phyloP scores from a whole-genome alignment of 1,140 invertebrate genomes.

The Laupala kohalensis region DNA sequence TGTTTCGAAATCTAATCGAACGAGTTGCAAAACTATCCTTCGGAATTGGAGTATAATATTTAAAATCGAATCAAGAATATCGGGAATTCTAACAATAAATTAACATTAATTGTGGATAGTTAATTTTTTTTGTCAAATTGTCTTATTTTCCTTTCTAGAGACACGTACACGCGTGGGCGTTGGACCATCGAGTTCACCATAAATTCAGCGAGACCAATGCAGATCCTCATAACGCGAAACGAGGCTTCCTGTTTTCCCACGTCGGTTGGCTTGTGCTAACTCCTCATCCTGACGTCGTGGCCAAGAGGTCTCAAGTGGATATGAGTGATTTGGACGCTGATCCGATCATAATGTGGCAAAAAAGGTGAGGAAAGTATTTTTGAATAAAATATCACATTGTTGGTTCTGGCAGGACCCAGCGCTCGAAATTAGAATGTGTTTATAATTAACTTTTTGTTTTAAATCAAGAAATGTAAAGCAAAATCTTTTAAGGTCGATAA shows the following conservation, averaged over 20 bases:
- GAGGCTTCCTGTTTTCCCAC: slow-evolving; percentile 71
- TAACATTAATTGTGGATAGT: too few relatives aligned
- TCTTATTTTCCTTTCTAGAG: slow-evolving; percentile 7
- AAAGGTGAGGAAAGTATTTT: slow-evolving; percentile 38
- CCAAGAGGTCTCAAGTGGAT: slow-evolving; percentile 61
- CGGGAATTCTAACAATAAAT: too few relatives aligned
- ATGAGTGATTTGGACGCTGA: slow-evolving; percentile 73
- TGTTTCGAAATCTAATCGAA: too few relatives aligned
- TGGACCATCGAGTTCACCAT: slow-evolving; percentile 72
- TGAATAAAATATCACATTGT: background rate
- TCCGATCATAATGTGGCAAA: slow-evolving; percentile 75
- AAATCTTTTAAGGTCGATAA: too few relatives aligned
- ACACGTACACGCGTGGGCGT: slow-evolving; percentile 55
- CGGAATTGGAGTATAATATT: too few relatives aligned
- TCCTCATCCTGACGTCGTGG: slow-evolving; percentile 62
- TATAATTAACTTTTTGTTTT: too few relatives aligned
- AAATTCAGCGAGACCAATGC: slow-evolving; percentile 71
- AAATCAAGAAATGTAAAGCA: too few relatives aligned
- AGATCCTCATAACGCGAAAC: slow-evolving; percentile 67
- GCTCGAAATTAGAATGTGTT: too few relatives aligned
- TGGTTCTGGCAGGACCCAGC: too few relatives aligned
- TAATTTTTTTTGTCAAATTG: too few relatives aligned
- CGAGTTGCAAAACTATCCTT: too few relatives aligned
- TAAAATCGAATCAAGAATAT: too few relatives aligned
- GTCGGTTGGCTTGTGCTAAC: slow-evolving; percentile 67